Conservation (phyloP, 2,888 invertebrate genomes). For the Drosophila atroscutellata region DNA sequence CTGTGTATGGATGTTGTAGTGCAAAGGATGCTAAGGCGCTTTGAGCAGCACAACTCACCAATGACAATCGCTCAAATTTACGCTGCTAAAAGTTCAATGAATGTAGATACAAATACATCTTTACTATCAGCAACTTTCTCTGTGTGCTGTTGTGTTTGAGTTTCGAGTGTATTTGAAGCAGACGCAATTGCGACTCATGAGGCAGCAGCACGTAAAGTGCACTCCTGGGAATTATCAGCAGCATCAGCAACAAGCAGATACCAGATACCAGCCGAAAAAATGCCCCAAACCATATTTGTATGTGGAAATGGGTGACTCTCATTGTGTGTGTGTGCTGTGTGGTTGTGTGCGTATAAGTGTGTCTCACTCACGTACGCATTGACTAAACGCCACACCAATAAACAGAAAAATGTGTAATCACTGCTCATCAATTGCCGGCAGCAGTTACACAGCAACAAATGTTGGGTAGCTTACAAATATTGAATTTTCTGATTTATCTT, state of each 20-base stretch:
- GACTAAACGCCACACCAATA: conserved; percentile 51
- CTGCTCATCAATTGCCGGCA: conserved; percentile 69
- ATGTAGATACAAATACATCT: conserved; percentile 24
- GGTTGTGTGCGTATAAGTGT: conserved; percentile 7
- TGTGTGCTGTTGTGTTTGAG: conserved; percentile 6
- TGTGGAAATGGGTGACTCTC: background rate
- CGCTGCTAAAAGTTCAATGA: conserved; percentile 55
- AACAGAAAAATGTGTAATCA: conserved; percentile 68
- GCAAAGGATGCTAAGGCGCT: background rate
- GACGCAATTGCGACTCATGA: conserved; percentile 57
- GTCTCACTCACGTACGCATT: conserved; percentile 57
- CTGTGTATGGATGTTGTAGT: background rate
- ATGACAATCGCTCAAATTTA: conserved; percentile 44
- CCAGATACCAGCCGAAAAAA: conserved; percentile 14
- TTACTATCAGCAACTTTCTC: conserved; percentile 34
- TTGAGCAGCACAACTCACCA: conserved; percentile 40
- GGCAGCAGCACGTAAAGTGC: conserved; percentile 67
- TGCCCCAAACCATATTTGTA: conserved; percentile 33
- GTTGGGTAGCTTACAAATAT: background rate
- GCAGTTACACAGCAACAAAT: conserved; percentile 49
- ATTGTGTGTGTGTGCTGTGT: background rate
- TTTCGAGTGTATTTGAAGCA: conserved; percentile 27
- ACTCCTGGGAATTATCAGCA: conserved; percentile 68
- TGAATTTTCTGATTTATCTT: background rate
- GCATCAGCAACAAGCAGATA: conserved; percentile 24